Base-by-base conservation (phyloP, 2,888 invertebrate genomes). In the Lasioglossum lativentre region DNA sequence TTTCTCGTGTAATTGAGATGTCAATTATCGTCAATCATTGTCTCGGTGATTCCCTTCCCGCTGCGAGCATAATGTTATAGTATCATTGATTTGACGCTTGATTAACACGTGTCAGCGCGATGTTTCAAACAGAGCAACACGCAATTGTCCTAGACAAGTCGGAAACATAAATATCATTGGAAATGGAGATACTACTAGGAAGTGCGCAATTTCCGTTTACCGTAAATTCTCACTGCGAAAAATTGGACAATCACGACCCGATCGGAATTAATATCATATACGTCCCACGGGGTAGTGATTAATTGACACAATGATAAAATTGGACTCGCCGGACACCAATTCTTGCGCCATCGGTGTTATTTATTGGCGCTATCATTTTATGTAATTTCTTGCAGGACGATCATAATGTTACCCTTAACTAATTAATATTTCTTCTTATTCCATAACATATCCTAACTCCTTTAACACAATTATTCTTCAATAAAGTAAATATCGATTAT, bases 191-290 rank as follows among this genome's bases (percentile, higher is more conserved):
- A 71, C n/a, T 78, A 71, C n/a, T 63, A 38, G 70, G 59, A 72
- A 75, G 34, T n/a, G 75, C 27, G 72, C 63, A 78, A 80, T 86
- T 80, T 78, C 80, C 80, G 52, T 66, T 74, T 34, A 70, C 27
- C 77, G 78, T 85, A 82, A 82, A 79, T 85, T 76, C 63, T 10
- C 52, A 12, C 27, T 19, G 47, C 23, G n/a, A 76, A 82, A 85
- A 79, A 79, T 82, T 75, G 66, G 40, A 68, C 75, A 75, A 73
- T 19, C 34, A 14, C 66, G 30, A 66, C 4, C 40, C 42, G 42
- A 30, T 23, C n/a, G 63, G 30, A 68, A 78, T 80, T 80, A 84
- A 84, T 78, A 78, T 42, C 79, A 71, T 74, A 70, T 47, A 40
- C 70, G 76, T 68, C 56, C 52, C 47, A n/a, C 4, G 47, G 66